Conservation (phyloP, 2,797 vertebrate species). For the Orientallactaga sibirica region DNA sequence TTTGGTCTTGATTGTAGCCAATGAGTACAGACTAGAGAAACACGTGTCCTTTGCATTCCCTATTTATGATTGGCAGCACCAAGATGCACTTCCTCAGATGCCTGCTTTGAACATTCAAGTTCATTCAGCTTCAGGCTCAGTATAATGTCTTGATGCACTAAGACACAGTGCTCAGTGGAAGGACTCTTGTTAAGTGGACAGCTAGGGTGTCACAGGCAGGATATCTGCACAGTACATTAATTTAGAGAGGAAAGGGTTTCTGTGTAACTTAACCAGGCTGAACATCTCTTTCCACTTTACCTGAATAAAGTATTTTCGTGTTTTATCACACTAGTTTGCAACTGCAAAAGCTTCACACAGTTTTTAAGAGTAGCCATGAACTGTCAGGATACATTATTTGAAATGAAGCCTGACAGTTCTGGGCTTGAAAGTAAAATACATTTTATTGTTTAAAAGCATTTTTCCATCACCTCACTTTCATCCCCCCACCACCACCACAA, state of each 20-base stretch:
- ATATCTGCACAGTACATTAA: conserved; percentile 79
- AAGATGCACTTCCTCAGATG: conserved; percentile 59
- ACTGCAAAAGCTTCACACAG: conserved; percentile 72
- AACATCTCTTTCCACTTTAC: conserved; percentile 78
- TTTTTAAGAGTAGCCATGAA: conserved; percentile 83
- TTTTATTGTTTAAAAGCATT: conserved; percentile 85
- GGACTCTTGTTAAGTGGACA: conserved; percentile 78
- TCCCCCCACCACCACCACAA: neutral
- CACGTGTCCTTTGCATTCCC: neutral
- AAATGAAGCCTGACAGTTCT: conserved; percentile 82
- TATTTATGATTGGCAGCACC: conserved; percentile 6
- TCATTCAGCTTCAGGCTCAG: conserved; percentile 51
- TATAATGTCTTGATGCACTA: conserved; percentile 71
- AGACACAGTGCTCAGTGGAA: conserved; percentile 60
- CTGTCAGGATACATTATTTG: conserved; percentile 79
- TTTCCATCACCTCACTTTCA: conserved; percentile 64
- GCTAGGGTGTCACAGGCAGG: conserved; percentile 63
- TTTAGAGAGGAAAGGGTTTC: conserved; percentile 80
- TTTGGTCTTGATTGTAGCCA: neutral
- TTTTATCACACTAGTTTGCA: conserved; percentile 84
- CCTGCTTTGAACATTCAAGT: conserved; percentile 54
- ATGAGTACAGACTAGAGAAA: conserved; percentile 59
- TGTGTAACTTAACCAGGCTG: conserved; percentile 67
- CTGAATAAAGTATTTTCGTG: conserved; percentile 84
- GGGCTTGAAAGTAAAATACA: conserved; percentile 82